phyloP scores from a whole-genome alignment of 2,797 vertebrate species.

The Vireo griseus region DNA sequence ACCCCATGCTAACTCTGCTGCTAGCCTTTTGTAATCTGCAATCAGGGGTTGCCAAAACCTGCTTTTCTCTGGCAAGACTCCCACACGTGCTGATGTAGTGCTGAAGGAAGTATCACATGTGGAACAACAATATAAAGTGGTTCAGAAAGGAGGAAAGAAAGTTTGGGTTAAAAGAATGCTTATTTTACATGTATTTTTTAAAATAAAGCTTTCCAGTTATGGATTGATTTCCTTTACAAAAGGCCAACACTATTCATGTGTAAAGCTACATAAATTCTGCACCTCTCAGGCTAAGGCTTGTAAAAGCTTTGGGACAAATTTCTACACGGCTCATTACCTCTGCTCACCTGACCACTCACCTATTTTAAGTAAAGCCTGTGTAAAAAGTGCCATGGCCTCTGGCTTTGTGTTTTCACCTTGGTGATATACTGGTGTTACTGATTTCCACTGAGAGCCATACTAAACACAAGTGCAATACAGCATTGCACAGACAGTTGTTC shows the following conservation, averaged over 20 bases:
- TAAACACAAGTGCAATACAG: not conserved
- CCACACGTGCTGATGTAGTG: not conserved
- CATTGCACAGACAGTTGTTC: not conserved
- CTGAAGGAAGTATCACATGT: not conserved
- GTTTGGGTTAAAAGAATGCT: not conserved
- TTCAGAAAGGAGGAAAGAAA: not conserved
- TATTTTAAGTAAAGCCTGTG: not conserved
- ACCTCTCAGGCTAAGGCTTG: not conserved
- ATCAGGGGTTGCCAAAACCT: not conserved
- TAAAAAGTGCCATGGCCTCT: not conserved
- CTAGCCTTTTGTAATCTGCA: not conserved
- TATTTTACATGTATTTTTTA: accelerated
- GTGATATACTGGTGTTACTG: not conserved
- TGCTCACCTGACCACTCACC: not conserved
- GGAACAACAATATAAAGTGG: not conserved
- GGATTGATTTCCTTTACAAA: not conserved
- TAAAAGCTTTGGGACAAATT: not conserved
- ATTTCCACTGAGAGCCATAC: not conserved
- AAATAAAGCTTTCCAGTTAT: not conserved
- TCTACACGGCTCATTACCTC: not conserved
- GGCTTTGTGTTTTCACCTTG: not conserved
- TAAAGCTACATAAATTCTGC: not conserved
- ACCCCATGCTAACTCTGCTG: not conserved
- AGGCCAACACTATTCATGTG: not conserved
- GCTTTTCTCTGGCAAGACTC: not conserved